These are phyloP conservation scores for Guaruba guarouba DNA, from an alignment of 2,113 vertebrate species.

Conservation along the genomic window DNA sequence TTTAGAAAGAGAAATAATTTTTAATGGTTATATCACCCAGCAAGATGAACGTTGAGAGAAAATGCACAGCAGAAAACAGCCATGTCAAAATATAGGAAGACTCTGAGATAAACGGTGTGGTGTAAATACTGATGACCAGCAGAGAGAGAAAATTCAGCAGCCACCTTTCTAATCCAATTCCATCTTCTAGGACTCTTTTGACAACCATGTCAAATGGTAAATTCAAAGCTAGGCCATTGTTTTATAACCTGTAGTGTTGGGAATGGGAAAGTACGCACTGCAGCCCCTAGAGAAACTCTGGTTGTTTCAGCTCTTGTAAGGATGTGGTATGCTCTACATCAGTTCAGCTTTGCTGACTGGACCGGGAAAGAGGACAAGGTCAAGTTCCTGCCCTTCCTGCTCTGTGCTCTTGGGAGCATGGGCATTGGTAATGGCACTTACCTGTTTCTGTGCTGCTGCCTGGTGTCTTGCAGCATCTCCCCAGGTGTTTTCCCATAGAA, in stretches of 20 bases:
- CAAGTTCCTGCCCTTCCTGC: not conserved
- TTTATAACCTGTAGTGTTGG: not conserved
- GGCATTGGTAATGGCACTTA: not conserved
- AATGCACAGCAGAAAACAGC: not conserved
- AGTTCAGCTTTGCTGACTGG: not conserved
- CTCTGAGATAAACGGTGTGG: not conserved
- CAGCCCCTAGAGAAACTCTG: not conserved
- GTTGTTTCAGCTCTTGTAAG: not conserved
- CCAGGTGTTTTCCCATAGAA: not conserved
- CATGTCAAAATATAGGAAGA: not conserved
- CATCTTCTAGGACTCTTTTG: not conserved
- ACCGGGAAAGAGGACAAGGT: not conserved
- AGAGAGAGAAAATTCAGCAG: not conserved
- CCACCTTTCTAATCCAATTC: not conserved
- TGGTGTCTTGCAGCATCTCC: not conserved
- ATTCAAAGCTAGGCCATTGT: not conserved
- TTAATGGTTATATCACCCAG: not conserved
- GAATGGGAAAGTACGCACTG: not conserved
- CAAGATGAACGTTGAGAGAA: not conserved
- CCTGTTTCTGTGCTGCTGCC: not conserved
- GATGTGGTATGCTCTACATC: not conserved
- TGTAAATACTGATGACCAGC: not conserved
- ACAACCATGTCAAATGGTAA: not conserved
- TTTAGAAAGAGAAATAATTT: not conserved
- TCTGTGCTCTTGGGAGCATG: fast-evolving